Conservation (phyloP, 2,113 vertebrate species). For the Takifugu bimaculatus region DNA sequence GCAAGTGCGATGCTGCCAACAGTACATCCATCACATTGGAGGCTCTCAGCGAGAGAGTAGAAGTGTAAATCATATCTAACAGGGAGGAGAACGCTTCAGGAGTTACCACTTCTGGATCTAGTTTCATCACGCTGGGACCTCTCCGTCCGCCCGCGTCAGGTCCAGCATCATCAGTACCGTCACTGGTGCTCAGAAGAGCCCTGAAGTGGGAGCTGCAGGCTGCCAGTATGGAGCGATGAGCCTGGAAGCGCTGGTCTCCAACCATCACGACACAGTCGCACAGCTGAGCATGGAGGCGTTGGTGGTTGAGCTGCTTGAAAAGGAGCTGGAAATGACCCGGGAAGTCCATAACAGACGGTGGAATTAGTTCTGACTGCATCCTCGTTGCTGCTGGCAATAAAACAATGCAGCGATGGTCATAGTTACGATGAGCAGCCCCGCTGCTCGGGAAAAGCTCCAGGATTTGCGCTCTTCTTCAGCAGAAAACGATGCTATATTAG, state of each 20-base stretch:
- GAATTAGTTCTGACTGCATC: not conserved
- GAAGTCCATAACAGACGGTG: conserved; percentile 81
- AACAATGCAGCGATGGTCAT: conserved; percentile 4
- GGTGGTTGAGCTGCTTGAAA: conserved; percentile 92
- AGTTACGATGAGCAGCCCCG: not conserved
- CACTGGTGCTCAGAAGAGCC: conserved; percentile 81
- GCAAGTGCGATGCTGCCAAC: conserved; percentile 89
- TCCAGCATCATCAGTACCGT: conserved; percentile 63
- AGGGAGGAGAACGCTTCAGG: conserved; percentile 89
- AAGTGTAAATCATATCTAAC: conserved; percentile 95
- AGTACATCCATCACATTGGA: conserved; percentile 96
- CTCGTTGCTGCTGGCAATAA: not conserved
- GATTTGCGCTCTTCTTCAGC: not conserved
- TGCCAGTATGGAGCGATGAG: conserved; percentile 87
- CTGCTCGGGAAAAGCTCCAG: not conserved
- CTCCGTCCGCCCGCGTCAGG: conserved; percentile 40
- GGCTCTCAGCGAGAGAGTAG: conserved; percentile 84
- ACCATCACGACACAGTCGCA: conserved; percentile 90
- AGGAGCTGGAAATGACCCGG: conserved; percentile 89
- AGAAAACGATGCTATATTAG: not conserved
- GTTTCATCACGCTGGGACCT: conserved; percentile 81
- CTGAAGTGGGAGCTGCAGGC: conserved; percentile 93
- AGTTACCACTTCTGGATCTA: conserved; percentile 91
- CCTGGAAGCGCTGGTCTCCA: conserved; percentile 86
- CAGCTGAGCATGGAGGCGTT: conserved; percentile 86